Base-by-base conservation (phyloP, 2,797 vertebrate genomes). In the Trematomus bernacchii region DNA sequence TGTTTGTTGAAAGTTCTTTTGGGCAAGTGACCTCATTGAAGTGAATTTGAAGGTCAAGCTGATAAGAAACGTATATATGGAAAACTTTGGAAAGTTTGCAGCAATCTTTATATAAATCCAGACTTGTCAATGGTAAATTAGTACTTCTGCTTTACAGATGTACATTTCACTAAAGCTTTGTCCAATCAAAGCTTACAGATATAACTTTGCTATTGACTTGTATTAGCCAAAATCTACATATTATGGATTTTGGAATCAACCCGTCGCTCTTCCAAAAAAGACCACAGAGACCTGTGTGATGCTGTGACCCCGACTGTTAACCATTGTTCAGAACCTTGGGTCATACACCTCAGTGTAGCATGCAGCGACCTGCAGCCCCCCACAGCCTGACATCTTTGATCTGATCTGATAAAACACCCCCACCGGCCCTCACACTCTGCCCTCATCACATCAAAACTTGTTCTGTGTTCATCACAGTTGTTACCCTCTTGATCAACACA, bases 361-460 rank as follows among this genome's bases (percentile, higher is more conserved):
- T 53, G 27, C 19, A 6, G 21, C 51, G 74, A 74, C 64, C 60
- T 47, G 10, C 10, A 68, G 61, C 44, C 16, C 47, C 54, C 42
- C n/a, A 7, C 27, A 8, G 19, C 33, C n/a, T 54, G 19, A 60
- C 65, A 66, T 65, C 42, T 75, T 62, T 74, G 43, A 83, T 80
- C 52, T 48, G 8, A 63, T 73, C 47, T 66, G 66, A 77, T 54
- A 69, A 70, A 75, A 62, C 11, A 53, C 71, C 50, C 63, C 80
- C 57, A 19, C 50, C 54, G 73, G 71, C 67, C 40, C 64, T 51
- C 18, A 37, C 55, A 53, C 64, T 77, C 73, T 11, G 67, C 57
- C 59, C 53, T 23, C 48, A 79, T 82, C 64, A 64, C 76, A 65
- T 82, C 79, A 70, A 64, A 43, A 19, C 18, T 30, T 13, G 19